Evolutionary conservation across 2,797 vertebrate species (phyloP).

Genomic region (Thaleichthys pacificus): DNA sequence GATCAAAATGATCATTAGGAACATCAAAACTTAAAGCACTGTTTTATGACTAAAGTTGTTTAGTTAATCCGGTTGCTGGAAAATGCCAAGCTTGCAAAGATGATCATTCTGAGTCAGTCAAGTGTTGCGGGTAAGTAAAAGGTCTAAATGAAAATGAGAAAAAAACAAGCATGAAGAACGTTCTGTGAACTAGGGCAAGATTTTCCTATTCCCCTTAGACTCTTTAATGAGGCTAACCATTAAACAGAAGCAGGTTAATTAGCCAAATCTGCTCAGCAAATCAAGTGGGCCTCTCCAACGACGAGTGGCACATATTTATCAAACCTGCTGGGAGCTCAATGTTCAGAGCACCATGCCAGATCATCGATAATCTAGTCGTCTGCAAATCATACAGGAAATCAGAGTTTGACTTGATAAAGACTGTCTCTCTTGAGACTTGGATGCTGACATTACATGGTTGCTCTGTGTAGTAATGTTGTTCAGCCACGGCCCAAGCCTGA

Average conservation of each 20-base stretch:
- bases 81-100: background rate
- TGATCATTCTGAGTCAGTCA: background rate
- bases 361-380: constrained; percentile 1
- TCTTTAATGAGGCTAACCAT: constrained; percentile 49
- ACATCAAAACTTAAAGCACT: too few species aligned
- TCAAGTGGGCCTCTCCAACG: constrained; percentile 35
- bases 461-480: too few species aligned
- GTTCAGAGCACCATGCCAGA: constrained; percentile 23
- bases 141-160: constrained; percentile 15
- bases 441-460: too few species aligned
- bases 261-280: constrained; percentile 47
- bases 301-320: constrained; percentile 47
- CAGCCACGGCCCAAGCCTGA: background rate
- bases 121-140: constrained; percentile 14
- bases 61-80: too few species aligned
- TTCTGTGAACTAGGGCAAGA: constrained; percentile 56
- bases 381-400: background rate
- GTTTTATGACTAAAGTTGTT: too few species aligned
- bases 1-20: too few species aligned
- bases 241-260: constrained; percentile 70
- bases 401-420: background rate
- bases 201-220: constrained; percentile 43
- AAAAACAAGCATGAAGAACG: constrained; percentile 27
- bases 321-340: constrained; percentile 37
- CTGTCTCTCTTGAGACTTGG: too few species aligned